Conservation (phyloP, 2,797 vertebrate species). For the Menidia menidia region DNA sequence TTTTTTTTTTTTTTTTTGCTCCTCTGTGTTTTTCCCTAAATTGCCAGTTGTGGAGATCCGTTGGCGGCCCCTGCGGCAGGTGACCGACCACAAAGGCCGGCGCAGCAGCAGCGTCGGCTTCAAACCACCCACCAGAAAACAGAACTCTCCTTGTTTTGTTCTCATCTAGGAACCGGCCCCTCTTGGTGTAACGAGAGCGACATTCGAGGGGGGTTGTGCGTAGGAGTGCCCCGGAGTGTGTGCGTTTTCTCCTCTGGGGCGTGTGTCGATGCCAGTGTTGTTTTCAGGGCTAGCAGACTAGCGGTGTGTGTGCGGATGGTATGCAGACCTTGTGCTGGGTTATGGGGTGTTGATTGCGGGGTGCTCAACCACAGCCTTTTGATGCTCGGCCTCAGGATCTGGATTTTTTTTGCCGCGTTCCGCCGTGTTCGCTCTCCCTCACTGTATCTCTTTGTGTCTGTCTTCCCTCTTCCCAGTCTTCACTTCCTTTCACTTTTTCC, state of each 20-base stretch:
- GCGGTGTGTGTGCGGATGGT: constrained; percentile 62
- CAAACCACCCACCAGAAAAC: constrained; percentile 59
- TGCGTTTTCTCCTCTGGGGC: constrained; percentile 33
- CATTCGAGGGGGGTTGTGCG: constrained; percentile 66
- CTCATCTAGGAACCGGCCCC: constrained; percentile 38
- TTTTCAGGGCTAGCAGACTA: constrained; percentile 44
- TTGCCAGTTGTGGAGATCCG: constrained; percentile 31
- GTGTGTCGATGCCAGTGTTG: constrained; percentile 37
- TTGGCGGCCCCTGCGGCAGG: constrained; percentile 45
- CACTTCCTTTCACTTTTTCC: constrained; percentile 10
- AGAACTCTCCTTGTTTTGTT: constrained; percentile 63
- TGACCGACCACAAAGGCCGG: constrained; percentile 42
- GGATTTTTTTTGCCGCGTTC: constrained; percentile 44
- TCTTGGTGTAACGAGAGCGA: constrained; percentile 55
- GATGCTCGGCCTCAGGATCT: constrained; percentile 67
- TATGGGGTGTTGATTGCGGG: constrained; percentile 84
- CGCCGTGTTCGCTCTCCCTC: constrained; percentile 55
- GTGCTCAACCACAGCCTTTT: constrained; percentile 70
- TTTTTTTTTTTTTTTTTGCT: constrained; percentile 25
- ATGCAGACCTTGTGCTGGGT: constrained; percentile 69
- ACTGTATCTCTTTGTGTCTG: constrained; percentile 22
- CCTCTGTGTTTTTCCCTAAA: constrained; percentile 44
- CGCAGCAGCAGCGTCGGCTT: constrained; percentile 45
- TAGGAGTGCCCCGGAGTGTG: constrained; percentile 38
- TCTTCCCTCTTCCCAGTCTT: constrained; percentile 3